Evolutionary conservation across 2,888 invertebrate species (phyloP).

Genomic region (Phengaris arion): DNA sequence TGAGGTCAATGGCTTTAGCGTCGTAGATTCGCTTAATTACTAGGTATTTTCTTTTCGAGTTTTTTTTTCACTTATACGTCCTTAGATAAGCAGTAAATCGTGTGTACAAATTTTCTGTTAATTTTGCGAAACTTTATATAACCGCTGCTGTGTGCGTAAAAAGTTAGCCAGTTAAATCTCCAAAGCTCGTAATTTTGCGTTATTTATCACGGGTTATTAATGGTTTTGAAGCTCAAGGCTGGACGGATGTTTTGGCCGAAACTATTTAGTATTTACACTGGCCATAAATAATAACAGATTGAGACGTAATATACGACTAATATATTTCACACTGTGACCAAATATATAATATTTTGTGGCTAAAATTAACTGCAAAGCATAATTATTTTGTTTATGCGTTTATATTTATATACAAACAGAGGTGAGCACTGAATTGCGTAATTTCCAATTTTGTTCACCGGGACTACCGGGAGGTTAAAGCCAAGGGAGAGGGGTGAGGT

Average conservation of each 20-base stretch:
- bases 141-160: not conserved
- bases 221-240: constrained; percentile 8
- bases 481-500: too few species aligned
- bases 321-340: constrained; percentile 21
- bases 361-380: not conserved
- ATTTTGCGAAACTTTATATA: too few species aligned
- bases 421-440: not conserved
- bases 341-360: constrained; percentile 3
- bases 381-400: constrained; percentile 16
- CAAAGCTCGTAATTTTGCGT: not conserved
- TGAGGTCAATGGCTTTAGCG: too few species aligned
- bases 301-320: constrained; percentile 12
- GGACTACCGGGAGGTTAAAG: too few species aligned
- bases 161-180: not conserved
- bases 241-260: constrained; percentile 11
- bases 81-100: too few species aligned
- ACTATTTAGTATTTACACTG: constrained; percentile 9
- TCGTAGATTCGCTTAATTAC: too few species aligned
- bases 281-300: constrained; percentile 24
- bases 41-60: too few species aligned
- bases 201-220: constrained; percentile 5
- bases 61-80: too few species aligned
- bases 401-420: not conserved
- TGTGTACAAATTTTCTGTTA: too few species aligned
- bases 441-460: not conserved